Evolutionary conservation across 2,888 invertebrate species (phyloP).

Genomic region (Rhamnusium bicolor): DNA sequence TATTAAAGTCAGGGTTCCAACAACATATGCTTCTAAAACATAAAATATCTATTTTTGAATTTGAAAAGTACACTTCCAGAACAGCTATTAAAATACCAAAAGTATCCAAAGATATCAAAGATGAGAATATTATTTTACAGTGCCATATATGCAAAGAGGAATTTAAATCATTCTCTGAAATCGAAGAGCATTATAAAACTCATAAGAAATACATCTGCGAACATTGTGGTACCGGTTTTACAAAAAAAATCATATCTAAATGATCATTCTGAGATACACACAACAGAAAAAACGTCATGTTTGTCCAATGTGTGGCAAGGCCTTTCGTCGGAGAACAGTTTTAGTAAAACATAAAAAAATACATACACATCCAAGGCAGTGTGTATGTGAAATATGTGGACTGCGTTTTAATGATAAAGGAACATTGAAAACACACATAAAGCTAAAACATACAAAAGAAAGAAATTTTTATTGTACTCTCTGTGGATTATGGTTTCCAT

Average conservation of each 20-base stretch:
- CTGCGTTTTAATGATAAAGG: conserved; percentile 56
- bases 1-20: conserved; percentile 8
- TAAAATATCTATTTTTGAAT: not conserved
- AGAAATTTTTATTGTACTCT: conserved; percentile 56
- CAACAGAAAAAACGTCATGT: conserved; percentile 49
- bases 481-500: conserved; percentile 56
- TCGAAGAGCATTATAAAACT: conserved; percentile 34
- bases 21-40: conserved; percentile 9
- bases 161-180: conserved; percentile 24
- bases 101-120: conserved; percentile 1
- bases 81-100: not conserved
- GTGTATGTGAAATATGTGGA: conserved; percentile 59
- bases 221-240: conserved; percentile 44
- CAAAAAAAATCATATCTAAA: conserved; percentile 44
- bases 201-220: conserved; percentile 49
- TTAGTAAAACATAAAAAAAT: conserved; percentile 56
- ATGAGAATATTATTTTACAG: not conserved
- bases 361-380: conserved; percentile 58
- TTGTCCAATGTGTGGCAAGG: conserved; percentile 57
- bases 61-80: not conserved
- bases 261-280: conserved; percentile 53
- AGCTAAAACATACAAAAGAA: conserved; percentile 54
- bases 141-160: conserved; percentile 15
- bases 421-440: conserved; percentile 57
- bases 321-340: conserved; percentile 55